Evolutionary conservation across 2,113 vertebrate genomes (phyloP).

Genomic region (Odocoileus virginianus): DNA sequence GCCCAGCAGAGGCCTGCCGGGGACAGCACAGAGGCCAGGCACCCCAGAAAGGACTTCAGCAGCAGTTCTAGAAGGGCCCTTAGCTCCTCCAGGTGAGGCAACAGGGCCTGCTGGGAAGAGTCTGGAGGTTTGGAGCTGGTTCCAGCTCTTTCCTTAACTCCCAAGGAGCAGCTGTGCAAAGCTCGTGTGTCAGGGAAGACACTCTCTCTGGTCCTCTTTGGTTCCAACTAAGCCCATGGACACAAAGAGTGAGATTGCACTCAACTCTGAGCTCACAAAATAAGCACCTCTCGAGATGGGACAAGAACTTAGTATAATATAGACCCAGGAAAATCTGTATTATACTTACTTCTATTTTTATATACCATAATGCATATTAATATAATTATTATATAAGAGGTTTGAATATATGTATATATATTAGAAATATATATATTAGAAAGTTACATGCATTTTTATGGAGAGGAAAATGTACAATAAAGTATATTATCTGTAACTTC

Average conservation of each 20-base stretch:
- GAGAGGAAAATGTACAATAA: neutral
- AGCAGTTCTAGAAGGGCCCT: neutral
- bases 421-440: neutral
- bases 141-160: neutral
- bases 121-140: neutral
- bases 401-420: neutral
- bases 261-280: neutral
- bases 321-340: neutral
- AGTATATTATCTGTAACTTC: neutral
- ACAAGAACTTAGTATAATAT: neutral
- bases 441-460: neutral
- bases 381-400: neutral
- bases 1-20: neutral
- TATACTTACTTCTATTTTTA: neutral
- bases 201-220: neutral
- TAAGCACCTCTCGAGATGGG: neutral
- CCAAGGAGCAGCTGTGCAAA: neutral
- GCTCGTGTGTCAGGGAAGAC: neutral
- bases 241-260: neutral
- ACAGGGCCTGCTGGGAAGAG: neutral
- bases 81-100: neutral
- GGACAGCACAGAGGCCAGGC: neutral
- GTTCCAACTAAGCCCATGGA: neutral
- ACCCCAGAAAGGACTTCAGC: neutral
- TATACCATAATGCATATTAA: neutral